Evolutionary conservation across 2,888 invertebrate genomes (phyloP).

Genomic region (Megamerina dolium): DNA sequence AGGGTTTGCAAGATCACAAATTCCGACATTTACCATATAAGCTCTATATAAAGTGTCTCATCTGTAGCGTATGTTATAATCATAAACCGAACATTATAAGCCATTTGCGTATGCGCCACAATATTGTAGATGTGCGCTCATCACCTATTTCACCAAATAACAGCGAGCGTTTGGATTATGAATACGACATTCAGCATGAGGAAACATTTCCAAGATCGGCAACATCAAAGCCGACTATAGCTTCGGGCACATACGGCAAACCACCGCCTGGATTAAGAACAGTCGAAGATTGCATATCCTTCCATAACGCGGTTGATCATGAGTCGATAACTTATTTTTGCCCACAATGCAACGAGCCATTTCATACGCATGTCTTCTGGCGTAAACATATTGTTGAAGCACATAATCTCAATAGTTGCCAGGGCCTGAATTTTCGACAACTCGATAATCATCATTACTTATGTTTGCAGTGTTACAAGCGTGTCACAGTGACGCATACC

Average conservation of each 20-base stretch:
- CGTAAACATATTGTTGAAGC: conserved; percentile 42
- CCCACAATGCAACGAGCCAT: conserved; percentile 38
- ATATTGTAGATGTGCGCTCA: conserved; percentile 29
- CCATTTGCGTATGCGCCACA: conserved; percentile 37
- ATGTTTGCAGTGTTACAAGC: conserved; percentile 41
- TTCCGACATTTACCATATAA: conserved; percentile 38
- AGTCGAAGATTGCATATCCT: conserved; percentile 38
- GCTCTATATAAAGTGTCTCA: conserved; percentile 37
- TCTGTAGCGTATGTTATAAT: conserved; percentile 41
- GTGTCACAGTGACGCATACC: conserved; percentile 41
- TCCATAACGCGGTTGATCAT: conserved; percentile 41
- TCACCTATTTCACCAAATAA: conserved; percentile 6
- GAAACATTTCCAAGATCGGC: conserved; percentile 10
- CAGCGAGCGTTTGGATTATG: conserved; percentile 2
- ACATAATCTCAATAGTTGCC: conserved; percentile 38
- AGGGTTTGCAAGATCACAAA: conserved; percentile 42
- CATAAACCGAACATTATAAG: conserved; percentile 42
- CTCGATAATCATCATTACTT: conserved; percentile 40
- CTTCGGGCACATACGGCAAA: conserved; percentile 12
- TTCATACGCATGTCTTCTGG: conserved; percentile 41
- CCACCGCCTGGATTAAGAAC: conserved; percentile 34
- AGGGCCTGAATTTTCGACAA: conserved; percentile 40
- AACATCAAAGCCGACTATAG: neutral
- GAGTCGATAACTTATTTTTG: conserved; percentile 40
- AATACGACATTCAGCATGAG: neutral